Evolutionary conservation across 2,888 invertebrate species (phyloP).

Genomic region (Spodoptera littoralis): DNA sequence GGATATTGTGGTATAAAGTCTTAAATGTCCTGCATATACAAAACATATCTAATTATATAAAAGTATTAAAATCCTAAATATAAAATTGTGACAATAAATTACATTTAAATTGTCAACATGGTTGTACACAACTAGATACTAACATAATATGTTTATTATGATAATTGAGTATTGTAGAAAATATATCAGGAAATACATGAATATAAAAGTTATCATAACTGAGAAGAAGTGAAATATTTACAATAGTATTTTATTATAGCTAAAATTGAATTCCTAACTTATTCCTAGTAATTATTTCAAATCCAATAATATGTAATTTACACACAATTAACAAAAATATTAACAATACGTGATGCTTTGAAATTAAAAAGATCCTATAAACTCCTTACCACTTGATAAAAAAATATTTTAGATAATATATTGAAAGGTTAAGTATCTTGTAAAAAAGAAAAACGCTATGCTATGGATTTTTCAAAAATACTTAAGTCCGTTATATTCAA

Average conservation of each 20-base stretch:
- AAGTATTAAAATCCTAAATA: conserved; percentile 51
- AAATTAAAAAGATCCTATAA: conserved; percentile 13
- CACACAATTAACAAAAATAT: conserved; percentile 41
- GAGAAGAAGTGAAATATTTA: conserved; percentile 59
- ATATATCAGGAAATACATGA: conserved; percentile 53
- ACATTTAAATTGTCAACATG: conserved; percentile 62
- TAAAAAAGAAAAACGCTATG: too few relatives aligned
- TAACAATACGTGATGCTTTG: conserved; percentile 29
- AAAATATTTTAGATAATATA: too few relatives aligned
- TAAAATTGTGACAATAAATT: conserved; percentile 66
- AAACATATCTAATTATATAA: conserved; percentile 53
- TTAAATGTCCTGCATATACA: conserved; percentile 54
- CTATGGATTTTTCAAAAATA: not conserved
- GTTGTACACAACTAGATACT: conserved; percentile 50
- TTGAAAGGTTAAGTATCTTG: too few relatives aligned
- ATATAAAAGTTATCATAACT: conserved; percentile 38
- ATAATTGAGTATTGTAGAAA: conserved; percentile 64
- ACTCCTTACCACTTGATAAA: too few relatives aligned
- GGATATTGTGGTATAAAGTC: conserved; percentile 27
- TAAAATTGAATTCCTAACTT: conserved; percentile 42
- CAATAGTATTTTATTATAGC: conserved; percentile 52
- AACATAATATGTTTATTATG: conserved; percentile 24
- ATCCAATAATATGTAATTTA: conserved; percentile 41
- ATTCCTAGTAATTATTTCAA: conserved; percentile 24
- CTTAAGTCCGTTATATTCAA: not conserved